Conservation (phyloP, 2,797 vertebrate genomes). For the Pipistrellus pipistrellus region DNA sequence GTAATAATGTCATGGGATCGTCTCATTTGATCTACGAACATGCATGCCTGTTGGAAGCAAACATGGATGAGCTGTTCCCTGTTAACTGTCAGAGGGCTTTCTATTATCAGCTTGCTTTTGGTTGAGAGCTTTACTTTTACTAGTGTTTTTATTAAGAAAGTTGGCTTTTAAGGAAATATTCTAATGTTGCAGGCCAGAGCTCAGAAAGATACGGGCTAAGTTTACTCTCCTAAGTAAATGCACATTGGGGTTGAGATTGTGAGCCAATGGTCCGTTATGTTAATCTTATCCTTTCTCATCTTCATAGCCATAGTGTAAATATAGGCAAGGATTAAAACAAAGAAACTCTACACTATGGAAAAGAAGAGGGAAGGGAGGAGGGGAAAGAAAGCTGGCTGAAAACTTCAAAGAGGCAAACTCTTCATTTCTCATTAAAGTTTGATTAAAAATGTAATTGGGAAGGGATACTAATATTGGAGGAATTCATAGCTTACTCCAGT, state of each 20-base stretch:
- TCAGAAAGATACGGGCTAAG: conserved; percentile 72
- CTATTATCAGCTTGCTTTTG: conserved; percentile 30
- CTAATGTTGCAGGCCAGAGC: conserved; percentile 77
- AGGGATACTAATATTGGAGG: conserved; percentile 79
- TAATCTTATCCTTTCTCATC: conserved; percentile 76
- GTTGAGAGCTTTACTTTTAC: conserved; percentile 57
- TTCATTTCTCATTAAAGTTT: conserved; percentile 88
- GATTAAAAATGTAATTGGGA: conserved; percentile 82
- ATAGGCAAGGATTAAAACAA: conserved; percentile 82
- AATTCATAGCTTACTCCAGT: conserved; percentile 86
- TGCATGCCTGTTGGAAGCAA: not conserved
- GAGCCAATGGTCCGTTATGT: conserved; percentile 78
- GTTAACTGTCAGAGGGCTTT: conserved; percentile 34
- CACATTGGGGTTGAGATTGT: conserved; percentile 80
- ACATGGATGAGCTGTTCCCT: not conserved
- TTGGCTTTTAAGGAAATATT: conserved; percentile 65
- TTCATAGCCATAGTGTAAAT: conserved; percentile 82
- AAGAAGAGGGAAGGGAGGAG: conserved; percentile 75
- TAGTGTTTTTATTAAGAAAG: conserved; percentile 14
- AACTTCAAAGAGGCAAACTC: conserved; percentile 88
- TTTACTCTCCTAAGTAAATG: conserved; percentile 56
- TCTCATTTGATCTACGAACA: conserved; percentile 5
- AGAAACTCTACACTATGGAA: conserved; percentile 82
- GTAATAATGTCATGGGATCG: not conserved
- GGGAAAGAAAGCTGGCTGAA: conserved; percentile 68